phyloP scores from a whole-genome alignment of 2,888 invertebrate genomes.

The Drosophila maculinotata region DNA sequence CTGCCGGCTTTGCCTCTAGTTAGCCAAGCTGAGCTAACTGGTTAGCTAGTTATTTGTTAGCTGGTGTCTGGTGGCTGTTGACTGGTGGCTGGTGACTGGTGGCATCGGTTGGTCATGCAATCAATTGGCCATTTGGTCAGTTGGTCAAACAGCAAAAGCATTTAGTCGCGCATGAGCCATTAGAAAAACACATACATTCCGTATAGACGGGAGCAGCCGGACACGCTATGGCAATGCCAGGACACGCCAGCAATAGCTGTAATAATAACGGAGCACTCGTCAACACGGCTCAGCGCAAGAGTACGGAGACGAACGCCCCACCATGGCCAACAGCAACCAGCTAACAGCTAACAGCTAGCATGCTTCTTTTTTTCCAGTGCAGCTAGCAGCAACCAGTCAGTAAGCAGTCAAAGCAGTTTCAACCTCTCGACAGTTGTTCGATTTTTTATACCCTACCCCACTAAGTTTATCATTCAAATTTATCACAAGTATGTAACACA shows the following conservation, averaged over 20 bases:
- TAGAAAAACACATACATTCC: constrained; percentile 38
- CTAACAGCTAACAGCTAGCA: too few species aligned
- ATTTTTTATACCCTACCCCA: constrained; percentile 27
- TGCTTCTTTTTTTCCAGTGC: too few species aligned
- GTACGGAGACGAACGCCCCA: too few species aligned
- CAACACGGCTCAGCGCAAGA: too few species aligned
- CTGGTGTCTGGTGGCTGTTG: too few species aligned
- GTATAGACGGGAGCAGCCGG: constrained; percentile 5
- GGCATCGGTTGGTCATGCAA: constrained; percentile 9
- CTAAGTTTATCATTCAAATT: neutral
- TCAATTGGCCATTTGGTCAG: constrained; percentile 17
- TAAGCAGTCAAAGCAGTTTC: neutral
- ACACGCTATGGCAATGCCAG: constrained; percentile 32
- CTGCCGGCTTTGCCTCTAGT: neutral
- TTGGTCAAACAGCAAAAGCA: constrained; percentile 55
- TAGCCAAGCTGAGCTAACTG: neutral
- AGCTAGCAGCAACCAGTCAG: too few species aligned
- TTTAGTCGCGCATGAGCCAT: constrained; percentile 58
- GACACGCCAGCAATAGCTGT: constrained; percentile 42
- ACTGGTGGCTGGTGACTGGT: neutral
- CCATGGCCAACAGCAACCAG: too few species aligned
- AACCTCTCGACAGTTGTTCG: constrained; percentile 45
- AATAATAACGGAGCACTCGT: constrained; percentile 52
- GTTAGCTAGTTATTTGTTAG: constrained; percentile 3
- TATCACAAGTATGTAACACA: too few species aligned